phyloP scores from a whole-genome alignment of 2,113 vertebrate genomes.

The Himantopus leucocephalus region DNA sequence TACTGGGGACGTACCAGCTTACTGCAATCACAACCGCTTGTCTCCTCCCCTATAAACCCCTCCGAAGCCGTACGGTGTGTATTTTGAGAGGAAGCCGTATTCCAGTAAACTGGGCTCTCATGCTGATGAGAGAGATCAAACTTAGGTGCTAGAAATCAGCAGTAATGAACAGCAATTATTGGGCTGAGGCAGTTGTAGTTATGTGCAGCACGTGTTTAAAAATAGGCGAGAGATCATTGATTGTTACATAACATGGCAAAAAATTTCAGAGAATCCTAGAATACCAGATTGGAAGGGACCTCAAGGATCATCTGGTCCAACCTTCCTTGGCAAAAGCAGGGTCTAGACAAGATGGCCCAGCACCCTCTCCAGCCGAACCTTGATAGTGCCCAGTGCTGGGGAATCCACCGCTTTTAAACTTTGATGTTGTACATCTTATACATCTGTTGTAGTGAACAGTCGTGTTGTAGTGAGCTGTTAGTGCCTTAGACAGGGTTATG shows the following conservation, averaged over 20 bases:
- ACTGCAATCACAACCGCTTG: not conserved
- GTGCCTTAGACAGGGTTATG: not conserved
- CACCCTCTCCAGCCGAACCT: not conserved
- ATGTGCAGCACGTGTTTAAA: not conserved
- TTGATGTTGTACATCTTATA: fast-evolving
- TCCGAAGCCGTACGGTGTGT: not conserved
- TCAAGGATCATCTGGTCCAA: not conserved
- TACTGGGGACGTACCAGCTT: not conserved
- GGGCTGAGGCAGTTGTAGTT: not conserved
- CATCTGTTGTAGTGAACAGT: not conserved
- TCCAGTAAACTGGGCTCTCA: not conserved
- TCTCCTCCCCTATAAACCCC: not conserved
- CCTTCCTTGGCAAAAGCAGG: not conserved
- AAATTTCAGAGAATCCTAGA: not conserved
- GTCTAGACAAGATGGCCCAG: not conserved
- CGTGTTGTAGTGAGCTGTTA: fast-evolving
- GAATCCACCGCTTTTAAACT: not conserved
- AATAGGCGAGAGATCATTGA: not conserved
- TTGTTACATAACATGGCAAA: fast-evolving
- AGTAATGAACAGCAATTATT: not conserved
- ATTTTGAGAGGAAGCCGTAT: not conserved
- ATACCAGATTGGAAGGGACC: not conserved
- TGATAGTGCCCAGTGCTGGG: not conserved
- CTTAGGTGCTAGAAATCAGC: not conserved
- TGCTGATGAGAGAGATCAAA: not conserved